Evolutionary conservation across 2,113 vertebrate genomes (phyloP), one percentile per base, ranked within the genome.

Genomic region (Puntigrus tetrazona): DNA sequence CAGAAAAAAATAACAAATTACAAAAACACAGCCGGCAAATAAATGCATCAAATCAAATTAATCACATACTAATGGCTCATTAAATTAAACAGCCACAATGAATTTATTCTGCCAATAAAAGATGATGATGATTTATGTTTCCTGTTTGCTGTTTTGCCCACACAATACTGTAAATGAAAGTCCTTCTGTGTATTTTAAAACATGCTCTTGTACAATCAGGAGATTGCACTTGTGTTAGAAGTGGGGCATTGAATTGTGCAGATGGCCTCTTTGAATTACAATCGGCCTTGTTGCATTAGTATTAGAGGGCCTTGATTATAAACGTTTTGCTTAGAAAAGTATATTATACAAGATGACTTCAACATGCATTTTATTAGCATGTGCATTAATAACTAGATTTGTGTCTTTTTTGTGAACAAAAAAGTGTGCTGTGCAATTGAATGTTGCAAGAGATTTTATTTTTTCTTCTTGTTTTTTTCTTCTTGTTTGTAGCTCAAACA

Each of bases 51-150:
- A 63, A 81, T 82, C 75, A 52, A 82, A 75, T 80, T 43, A 70
- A 75, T 74, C 84, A n/a, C 59, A 80, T 50, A 52, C 59, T 86
- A 82, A 86, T 78, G 27, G 75, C 61, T 82, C 47, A 75, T 75
- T 65, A 61, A 82, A 82, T 70, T 70, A 78, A 69, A 70, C 80
- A 1, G 70, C 69, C 18, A 52, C 74, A 77, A 78, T 34, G 10
- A 65, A 69, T 86, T 61, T 55, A 63, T 77, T 76, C 72, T 86
- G 59, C 75, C 74, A 20, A 55, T 38, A 43, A 67, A 67, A 27
- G 31, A 70, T 27, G 59, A 80, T 81, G 29, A 77, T 52, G 74
- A 74, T 72, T 79, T 43, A 31, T 25, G 25, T 29, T 57, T 34
- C 38, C 27, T n/a, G 5, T 59, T 78, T 55, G 31, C 25, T 14